These are phyloP conservation scores for Lasioglossum zephyrum DNA, from an alignment of 2,888 invertebrate species.

Conservation along the genomic window DNA sequence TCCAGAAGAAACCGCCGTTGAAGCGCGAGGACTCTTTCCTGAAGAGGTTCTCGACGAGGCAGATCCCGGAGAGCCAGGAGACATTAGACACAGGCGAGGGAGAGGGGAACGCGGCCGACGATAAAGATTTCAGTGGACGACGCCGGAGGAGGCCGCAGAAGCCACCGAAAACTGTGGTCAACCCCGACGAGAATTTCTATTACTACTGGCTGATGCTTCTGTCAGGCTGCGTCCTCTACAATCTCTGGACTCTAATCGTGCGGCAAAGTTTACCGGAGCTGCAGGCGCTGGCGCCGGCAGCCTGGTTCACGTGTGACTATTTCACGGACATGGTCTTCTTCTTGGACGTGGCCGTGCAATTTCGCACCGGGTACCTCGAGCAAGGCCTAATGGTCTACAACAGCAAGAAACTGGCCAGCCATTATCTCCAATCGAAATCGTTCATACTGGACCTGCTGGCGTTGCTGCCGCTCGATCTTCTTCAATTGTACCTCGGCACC, in stretches of 20 bases:
- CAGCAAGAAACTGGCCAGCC: constrained; percentile 94
- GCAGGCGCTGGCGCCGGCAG: constrained; percentile 89
- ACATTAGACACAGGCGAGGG: constrained; percentile 91
- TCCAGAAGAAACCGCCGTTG: constrained; percentile 94
- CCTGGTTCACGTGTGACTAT: constrained; percentile 93
- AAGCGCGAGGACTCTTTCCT: constrained; percentile 97
- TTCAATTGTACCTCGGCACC: constrained; percentile 92
- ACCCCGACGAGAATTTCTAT: constrained; percentile 98
- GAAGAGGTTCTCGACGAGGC: constrained; percentile 96
- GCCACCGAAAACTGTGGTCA: constrained; percentile 93
- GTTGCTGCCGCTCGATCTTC: constrained; percentile 93
- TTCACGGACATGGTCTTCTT: constrained; percentile 95
- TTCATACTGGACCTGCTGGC: constrained; percentile 94
- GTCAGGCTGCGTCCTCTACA: constrained; percentile 95
- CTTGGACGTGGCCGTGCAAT: constrained; percentile 95
- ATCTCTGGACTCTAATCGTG: constrained; percentile 97
- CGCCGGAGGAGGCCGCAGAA: constrained; percentile 88
- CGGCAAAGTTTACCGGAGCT: constrained; percentile 97
- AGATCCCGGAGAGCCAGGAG: constrained; percentile 94
- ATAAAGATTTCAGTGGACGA: constrained; percentile 86
- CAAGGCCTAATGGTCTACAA: constrained; percentile 98
- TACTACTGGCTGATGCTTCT: constrained; percentile 97
- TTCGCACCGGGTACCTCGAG: constrained; percentile 97
- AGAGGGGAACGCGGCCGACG: constrained; percentile 86
- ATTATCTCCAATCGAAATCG: constrained; percentile 93